A percentile compares a stretch with the other conserved stretches of the same genome.
Evolutionary conservation across 2,797 vertebrate genomes (phyloP).

Genomic region (Euphonia xanthogaster): DNA sequence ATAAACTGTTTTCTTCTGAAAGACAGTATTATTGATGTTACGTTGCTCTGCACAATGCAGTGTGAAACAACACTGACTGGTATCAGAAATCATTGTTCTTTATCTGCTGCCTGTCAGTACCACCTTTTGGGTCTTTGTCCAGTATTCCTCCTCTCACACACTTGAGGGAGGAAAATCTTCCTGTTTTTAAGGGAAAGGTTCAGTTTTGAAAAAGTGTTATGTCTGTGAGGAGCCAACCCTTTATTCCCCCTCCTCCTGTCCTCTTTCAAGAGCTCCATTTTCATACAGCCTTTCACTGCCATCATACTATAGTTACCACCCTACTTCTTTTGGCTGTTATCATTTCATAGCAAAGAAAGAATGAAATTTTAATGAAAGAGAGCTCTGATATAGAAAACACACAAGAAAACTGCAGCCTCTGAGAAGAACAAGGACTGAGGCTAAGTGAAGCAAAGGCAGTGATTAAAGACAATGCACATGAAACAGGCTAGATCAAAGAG

Average conservation of each 20-base stretch:
- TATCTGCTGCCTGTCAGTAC: neutral
- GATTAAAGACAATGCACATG: neutral
- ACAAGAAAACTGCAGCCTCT: neutral
- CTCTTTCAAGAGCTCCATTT: neutral
- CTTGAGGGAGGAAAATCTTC: neutral
- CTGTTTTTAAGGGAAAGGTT: neutral
- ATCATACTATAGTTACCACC: neutral
- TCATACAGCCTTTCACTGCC: neutral
- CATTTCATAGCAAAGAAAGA: neutral
- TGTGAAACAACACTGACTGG: neutral
- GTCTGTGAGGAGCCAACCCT: neutral
- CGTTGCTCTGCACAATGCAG: fast-evolving
- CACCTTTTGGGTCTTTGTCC: neutral
- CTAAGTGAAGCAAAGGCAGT: neutral
- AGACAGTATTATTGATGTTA: neutral
- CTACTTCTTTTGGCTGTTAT: neutral
- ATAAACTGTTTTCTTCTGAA: neutral
- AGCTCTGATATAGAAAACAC: neutral
- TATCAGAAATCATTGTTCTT: neutral
- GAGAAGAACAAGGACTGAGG: neutral
- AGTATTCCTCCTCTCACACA: neutral
- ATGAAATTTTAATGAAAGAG: neutral
- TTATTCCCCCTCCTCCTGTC: neutral
- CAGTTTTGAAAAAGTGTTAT: neutral
- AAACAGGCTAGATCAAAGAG: neutral